These are phyloP conservation scores for Galeopsomyia nigrocyanea DNA, from an alignment of 2,888 invertebrate genomes.

Conservation along the genomic window DNA sequence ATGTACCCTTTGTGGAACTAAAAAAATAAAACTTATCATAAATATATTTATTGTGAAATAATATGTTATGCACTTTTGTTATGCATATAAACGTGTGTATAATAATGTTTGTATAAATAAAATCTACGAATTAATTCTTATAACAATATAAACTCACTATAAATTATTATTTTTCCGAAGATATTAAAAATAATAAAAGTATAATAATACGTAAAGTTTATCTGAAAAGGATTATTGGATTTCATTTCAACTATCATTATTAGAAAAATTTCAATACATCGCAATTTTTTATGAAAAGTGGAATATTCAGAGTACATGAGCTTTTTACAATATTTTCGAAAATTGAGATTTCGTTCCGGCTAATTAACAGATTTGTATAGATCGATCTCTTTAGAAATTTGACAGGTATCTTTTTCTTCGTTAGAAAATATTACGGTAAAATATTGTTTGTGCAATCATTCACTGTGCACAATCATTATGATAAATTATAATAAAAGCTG, in stretches of 20 bases:
- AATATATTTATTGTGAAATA: conserved; percentile 25
- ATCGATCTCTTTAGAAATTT: no score
- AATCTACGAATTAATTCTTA: not conserved
- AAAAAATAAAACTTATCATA: conserved; percentile 10
- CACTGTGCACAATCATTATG: no score
- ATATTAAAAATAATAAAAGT: conserved; percentile 4
- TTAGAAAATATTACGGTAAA: no score
- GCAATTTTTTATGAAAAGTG: not conserved
- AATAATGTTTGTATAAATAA: conserved; percentile 17
- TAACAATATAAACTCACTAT: conserved; percentile 17
- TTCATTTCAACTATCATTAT: not conserved
- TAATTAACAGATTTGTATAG: no score
- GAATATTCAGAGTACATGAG: no score
- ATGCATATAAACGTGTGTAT: conserved; percentile 27
- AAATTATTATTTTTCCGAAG: conserved; percentile 13
- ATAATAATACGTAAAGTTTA: conserved; percentile 3
- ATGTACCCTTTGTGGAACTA: not conserved
- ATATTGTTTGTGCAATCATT: no score
- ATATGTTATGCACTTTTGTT: conserved; percentile 26
- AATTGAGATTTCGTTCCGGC: no score
- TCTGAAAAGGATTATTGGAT: not conserved
- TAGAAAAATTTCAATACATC: not conserved
- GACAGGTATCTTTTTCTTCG: no score
- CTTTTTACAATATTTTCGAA: no score
- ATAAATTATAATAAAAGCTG: no score